phyloP scores from a whole-genome alignment of 1,140 invertebrate genomes.

The Zaprionus capensis region DNA sequence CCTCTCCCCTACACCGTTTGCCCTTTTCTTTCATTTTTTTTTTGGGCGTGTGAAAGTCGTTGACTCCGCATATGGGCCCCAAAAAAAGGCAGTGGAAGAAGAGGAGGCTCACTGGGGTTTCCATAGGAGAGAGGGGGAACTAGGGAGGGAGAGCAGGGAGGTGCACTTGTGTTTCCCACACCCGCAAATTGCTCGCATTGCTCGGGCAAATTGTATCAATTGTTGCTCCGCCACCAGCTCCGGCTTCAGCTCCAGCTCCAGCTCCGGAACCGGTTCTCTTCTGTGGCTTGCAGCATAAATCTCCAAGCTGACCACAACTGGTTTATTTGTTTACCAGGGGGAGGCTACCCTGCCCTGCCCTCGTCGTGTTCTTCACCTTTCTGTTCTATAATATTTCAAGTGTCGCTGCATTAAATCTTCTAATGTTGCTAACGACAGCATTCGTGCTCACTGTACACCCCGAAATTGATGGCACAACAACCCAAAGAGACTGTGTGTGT shows the following conservation, averaged over 20 bases:
- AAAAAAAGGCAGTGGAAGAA: not conserved
- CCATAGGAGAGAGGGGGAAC: too few relatives aligned
- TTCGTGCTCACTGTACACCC: slow-evolving; percentile 24
- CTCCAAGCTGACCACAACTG: slow-evolving; percentile 65
- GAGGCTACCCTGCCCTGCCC: not conserved
- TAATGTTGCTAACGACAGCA: slow-evolving; percentile 39
- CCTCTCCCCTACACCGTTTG: not conserved
- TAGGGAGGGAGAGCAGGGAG: not conserved
- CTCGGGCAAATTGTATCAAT: slow-evolving; percentile 75
- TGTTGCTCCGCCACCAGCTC: slow-evolving; percentile 52
- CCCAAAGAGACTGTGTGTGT: not conserved
- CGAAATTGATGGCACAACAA: slow-evolving; percentile 42
- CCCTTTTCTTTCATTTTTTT: slow-evolving; percentile 24
- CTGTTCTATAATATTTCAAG: not conserved
- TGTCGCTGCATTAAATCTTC: slow-evolving; percentile 26
- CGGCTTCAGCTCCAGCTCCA: slow-evolving; percentile 24
- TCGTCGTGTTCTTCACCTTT: not conserved
- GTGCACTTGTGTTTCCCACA: slow-evolving; percentile 60
- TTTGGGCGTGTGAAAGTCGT: slow-evolving; percentile 75
- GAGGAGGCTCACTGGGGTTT: too few relatives aligned
- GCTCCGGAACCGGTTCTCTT: slow-evolving; percentile 60
- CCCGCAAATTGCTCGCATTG: slow-evolving; percentile 60
- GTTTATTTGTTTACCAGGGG: slow-evolving; percentile 72
- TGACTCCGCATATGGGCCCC: slow-evolving; percentile 37
- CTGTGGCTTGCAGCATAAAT: slow-evolving; percentile 64